Evolutionary conservation across 2,113 vertebrate genomes (phyloP).

Genomic region (Heliornis fulica): DNA sequence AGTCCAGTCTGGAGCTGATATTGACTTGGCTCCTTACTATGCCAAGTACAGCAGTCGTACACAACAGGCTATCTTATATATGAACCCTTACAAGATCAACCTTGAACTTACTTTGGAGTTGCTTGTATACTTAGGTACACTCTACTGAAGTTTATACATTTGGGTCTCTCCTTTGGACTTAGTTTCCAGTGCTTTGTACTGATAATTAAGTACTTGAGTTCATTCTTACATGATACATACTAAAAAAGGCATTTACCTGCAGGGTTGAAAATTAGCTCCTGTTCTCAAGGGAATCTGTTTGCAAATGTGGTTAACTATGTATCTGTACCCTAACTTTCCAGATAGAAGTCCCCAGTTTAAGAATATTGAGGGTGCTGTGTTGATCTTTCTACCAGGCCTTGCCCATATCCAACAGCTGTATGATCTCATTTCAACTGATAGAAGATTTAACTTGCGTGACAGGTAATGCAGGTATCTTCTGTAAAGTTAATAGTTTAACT

Average conservation of each 20-base stretch:
- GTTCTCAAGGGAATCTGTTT: not conserved
- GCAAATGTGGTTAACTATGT: not conserved
- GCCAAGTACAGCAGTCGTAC: conserved; percentile 88
- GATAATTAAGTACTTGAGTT: not conserved
- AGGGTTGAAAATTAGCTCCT: not conserved
- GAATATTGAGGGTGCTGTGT: conserved; percentile 84
- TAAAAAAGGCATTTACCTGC: not conserved
- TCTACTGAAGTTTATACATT: not conserved
- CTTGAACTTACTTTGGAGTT: conserved; percentile 91
- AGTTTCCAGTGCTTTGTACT: not conserved
- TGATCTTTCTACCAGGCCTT: conserved; percentile 93
- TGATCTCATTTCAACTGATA: conserved; percentile 88
- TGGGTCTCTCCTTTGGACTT: not conserved
- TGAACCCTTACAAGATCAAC: conserved; percentile 97
- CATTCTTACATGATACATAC: not conserved
- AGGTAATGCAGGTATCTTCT: conserved; percentile 69
- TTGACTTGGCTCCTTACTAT: conserved; percentile 79
- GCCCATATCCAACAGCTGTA: conserved; percentile 94
- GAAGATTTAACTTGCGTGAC: conserved; percentile 85
- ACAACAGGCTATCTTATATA: conserved; percentile 85
- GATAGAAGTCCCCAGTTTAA: conserved; percentile 89
- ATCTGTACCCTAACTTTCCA: conserved; percentile 52
- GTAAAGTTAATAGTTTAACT: not conserved
- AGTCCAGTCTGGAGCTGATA: conserved; percentile 67
- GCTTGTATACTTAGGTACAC: conserved; percentile 85